Evolutionary conservation across 2,113 vertebrate species (phyloP).

Genomic region (Taurulus bubalis): DNA sequence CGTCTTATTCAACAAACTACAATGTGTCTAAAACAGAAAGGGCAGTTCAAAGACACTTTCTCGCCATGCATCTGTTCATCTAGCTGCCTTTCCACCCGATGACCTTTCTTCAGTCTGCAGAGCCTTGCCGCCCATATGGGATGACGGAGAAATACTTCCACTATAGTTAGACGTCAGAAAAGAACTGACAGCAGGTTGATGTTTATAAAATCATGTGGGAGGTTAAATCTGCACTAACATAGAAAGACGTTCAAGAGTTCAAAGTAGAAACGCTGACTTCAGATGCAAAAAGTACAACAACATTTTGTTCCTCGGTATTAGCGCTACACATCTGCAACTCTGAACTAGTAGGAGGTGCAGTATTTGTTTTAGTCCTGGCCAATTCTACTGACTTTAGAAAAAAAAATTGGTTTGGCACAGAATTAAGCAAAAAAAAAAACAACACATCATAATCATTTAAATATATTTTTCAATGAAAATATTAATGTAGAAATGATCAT

Average conservation of each 20-base stretch:
- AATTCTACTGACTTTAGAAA: background rate
- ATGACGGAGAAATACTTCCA: background rate
- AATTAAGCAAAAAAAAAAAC: background rate
- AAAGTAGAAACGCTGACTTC: background rate
- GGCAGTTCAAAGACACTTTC: background rate
- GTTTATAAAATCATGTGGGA: background rate
- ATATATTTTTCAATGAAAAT: background rate
- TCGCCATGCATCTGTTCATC: background rate
- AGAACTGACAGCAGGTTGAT: background rate
- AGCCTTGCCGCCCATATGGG: background rate
- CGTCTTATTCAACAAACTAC: background rate
- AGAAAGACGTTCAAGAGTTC: background rate
- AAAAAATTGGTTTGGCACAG: background rate
- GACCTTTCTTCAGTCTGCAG: background rate
- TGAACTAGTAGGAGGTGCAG: background rate
- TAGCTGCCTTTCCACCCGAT: background rate
- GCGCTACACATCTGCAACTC: background rate
- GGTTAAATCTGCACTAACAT: background rate
- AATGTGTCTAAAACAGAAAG: constrained; percentile 4
- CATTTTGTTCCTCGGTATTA: constrained; percentile 42
- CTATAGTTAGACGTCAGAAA: background rate
- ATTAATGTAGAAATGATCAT: background rate
- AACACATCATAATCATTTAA: background rate
- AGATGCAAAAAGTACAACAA: constrained; percentile 61
- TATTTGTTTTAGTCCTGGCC: background rate